phyloP scores from a whole-genome alignment of 2,888 invertebrate genomes.

The Augochlorella aurata region DNA sequence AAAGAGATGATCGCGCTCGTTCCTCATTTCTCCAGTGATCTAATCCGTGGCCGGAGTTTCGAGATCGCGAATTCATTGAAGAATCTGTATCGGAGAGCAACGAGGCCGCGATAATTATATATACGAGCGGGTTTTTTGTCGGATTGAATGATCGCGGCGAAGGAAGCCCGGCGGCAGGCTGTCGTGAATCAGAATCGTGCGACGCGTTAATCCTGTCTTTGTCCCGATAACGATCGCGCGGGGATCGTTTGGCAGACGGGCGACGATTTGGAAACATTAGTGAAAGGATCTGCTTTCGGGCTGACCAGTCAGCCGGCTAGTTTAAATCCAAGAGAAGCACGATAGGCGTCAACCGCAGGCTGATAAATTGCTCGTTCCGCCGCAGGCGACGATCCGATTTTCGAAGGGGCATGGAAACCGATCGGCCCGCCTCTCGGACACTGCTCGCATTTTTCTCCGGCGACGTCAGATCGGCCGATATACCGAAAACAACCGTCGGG shows the following conservation, averaged over 20 bases:
- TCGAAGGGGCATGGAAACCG: slow-evolving; percentile 50
- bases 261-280: slow-evolving; percentile 61
- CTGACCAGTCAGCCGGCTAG: slow-evolving; percentile 6
- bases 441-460: slow-evolving; percentile 57
- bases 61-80: not conserved
- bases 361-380: slow-evolving; percentile 55
- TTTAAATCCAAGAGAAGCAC: slow-evolving; percentile 21
- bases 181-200: slow-evolving; percentile 14
- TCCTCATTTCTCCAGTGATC: not conserved
- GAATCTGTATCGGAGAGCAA: not conserved
- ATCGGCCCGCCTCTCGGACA: slow-evolving; percentile 41
- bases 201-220: slow-evolving; percentile 40
- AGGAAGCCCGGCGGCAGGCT: not conserved
- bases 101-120: slow-evolving; percentile 2
- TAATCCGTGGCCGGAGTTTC: not conserved
- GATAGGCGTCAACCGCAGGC: slow-evolving; percentile 51
- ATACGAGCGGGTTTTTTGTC: not conserved
- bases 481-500: slow-evolving; percentile 26
- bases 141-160: not conserved
- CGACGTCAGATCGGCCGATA: slow-evolving; percentile 40
- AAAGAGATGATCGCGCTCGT: not conserved
- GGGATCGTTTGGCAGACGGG: slow-evolving; percentile 34
- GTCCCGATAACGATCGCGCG: slow-evolving; percentile 21
- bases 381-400: slow-evolving; percentile 50
- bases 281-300: slow-evolving; percentile 58